Conservation (phyloP, 2,888 invertebrate genomes). For the Salticus scenicus region DNA sequence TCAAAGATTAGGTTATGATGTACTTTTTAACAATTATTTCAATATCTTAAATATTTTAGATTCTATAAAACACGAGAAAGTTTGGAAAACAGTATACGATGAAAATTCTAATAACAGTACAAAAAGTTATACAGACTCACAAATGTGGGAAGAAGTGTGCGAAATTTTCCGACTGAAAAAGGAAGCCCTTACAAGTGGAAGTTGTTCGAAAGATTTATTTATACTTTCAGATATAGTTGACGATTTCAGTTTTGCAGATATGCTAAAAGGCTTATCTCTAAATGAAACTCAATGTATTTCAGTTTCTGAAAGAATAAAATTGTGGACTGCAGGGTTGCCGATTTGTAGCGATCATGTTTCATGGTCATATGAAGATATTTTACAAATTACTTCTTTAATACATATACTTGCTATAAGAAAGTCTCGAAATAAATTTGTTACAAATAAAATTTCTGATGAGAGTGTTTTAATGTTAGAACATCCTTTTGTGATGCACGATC, state of each 20-base stretch:
- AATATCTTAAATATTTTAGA: constrained; percentile 16
- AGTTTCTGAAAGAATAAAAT: constrained; percentile 31
- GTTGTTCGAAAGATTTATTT: constrained; percentile 20
- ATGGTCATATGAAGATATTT: not conserved
- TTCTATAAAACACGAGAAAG: not conserved
- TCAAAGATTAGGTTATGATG: constrained; percentile 13
- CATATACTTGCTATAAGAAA: constrained; percentile 2
- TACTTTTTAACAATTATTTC: constrained; percentile 40
- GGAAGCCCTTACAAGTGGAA: constrained; percentile 26
- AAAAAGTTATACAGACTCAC: not conserved
- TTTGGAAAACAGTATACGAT: not conserved
- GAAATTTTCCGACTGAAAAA: constrained; percentile 40
- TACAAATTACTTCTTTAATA: constrained; percentile 25
- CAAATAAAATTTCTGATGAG: no score
- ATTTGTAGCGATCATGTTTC: constrained; percentile 24
- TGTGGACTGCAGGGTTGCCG: constrained; percentile 52
- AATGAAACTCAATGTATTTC: constrained; percentile 30
- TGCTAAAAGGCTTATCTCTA: constrained; percentile 8
- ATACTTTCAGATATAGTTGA: constrained; percentile 27
- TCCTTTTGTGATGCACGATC: constrained; percentile 18
- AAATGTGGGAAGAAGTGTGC: constrained; percentile 53
- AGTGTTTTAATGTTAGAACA: constrained; percentile 21
- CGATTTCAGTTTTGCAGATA: constrained; percentile 41
- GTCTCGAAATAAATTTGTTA: no score
- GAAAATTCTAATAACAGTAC: not conserved